phyloP scores from a whole-genome alignment of 2,797 vertebrate genomes.

The Calcarius lapponicus region DNA sequence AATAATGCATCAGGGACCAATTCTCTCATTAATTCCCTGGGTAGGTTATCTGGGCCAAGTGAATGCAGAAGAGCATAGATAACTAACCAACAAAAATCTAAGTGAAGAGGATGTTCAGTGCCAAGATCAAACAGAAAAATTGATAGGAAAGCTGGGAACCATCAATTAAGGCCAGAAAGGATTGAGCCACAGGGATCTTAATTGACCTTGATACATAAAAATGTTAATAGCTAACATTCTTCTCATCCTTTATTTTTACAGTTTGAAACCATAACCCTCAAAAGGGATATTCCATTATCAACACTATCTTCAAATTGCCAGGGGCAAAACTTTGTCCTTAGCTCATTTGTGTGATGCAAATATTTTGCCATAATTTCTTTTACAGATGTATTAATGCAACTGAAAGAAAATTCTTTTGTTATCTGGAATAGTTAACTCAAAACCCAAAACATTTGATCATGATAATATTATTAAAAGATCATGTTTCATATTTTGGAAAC shows the following conservation, averaged over 20 bases:
- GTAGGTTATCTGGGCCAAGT: background rate
- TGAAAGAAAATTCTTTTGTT: background rate
- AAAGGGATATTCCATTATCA: background rate
- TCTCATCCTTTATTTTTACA: background rate
- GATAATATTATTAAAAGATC: background rate
- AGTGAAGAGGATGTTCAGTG: background rate
- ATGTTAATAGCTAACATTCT: background rate
- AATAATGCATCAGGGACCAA: background rate
- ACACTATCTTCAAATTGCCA: background rate
- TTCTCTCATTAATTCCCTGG: background rate
- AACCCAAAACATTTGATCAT: background rate
- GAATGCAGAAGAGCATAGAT: background rate
- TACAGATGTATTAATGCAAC: background rate
- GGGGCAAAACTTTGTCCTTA: background rate
- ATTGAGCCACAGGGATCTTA: background rate
- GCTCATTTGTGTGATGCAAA: background rate
- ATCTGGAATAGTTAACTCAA: background rate
- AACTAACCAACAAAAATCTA: background rate
- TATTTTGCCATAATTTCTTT: background rate
- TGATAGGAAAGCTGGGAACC: background rate
- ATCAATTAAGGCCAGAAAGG: background rate
- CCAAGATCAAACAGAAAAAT: constrained; percentile 9
- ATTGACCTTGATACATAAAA: background rate
- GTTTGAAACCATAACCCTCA: background rate
- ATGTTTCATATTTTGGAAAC: background rate